A percentile compares a stretch with the other conserved stretches of the same genome.
Evolutionary conservation across 2,797 vertebrate species (phyloP).

Genomic region (Saguinus oedipus): DNA sequence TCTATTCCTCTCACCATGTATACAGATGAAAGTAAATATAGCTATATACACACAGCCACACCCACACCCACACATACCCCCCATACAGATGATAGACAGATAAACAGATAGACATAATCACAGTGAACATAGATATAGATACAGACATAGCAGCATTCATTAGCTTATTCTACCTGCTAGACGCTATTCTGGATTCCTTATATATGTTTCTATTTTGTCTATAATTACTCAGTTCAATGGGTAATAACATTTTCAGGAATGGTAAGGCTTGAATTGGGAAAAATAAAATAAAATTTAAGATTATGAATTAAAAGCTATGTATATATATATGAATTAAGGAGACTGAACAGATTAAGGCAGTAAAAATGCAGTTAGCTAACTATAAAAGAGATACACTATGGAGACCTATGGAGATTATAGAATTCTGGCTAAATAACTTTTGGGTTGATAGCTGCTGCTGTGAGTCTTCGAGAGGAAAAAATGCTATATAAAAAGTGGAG

Average conservation of each 20-base stretch:
- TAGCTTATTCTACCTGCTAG: not conserved
- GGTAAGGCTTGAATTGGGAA: not conserved
- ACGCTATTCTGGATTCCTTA: not conserved
- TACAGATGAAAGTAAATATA: not conserved
- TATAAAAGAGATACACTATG: not conserved
- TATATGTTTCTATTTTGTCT: not conserved
- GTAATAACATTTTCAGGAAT: not conserved
- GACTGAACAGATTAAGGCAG: not conserved
- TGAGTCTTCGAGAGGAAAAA: not conserved
- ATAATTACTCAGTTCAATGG: not conserved
- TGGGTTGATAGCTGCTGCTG: not conserved
- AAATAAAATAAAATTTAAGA: not conserved
- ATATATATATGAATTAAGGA: not conserved
- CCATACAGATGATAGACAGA: not conserved
- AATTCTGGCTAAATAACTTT: not conserved
- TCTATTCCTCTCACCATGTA: not conserved
- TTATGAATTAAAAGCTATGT: not conserved
- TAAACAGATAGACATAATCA: not conserved
- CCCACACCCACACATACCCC: no score
- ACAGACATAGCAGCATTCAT: not conserved
- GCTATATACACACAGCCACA: not conserved
- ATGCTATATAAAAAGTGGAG: not conserved
- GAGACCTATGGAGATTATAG: not conserved
- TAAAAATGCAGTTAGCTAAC: not conserved
- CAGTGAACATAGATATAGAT: not conserved